Evolutionary conservation across 2,888 invertebrate species (phyloP).

Genomic region (Tigriopus californicus): DNA sequence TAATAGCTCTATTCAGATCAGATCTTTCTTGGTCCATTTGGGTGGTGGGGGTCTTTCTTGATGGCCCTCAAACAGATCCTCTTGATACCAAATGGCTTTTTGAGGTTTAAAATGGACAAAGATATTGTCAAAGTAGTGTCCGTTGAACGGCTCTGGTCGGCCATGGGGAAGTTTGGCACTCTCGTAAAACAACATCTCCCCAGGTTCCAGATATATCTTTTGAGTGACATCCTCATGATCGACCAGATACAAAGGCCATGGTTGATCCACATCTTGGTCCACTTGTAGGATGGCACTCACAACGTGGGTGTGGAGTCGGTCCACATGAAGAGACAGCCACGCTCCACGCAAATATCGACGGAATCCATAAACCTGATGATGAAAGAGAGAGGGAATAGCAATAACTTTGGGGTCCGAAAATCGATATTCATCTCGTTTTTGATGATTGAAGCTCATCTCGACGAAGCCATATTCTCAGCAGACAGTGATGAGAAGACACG

Average conservation of each 20-base stretch:
- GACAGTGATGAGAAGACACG: too few species aligned
- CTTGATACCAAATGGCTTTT: background rate
- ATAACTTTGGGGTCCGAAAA: too few species aligned
- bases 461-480: too few species aligned
- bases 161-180: constrained; percentile 1
- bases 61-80: too few species aligned
- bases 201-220: background rate
- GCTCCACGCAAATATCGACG: background rate
- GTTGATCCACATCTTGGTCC: background rate
- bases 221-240: background rate
- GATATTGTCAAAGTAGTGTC: constrained; percentile 2
- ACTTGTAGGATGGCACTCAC: background rate
- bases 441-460: too few species aligned
- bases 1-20: too few species aligned
- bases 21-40: too few species aligned
- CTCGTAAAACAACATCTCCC: constrained; percentile 5
- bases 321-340: background rate
- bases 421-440: too few species aligned
- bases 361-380: background rate
- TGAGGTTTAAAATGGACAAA: constrained; percentile 4
- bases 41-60: too few species aligned
- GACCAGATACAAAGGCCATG: background rate
- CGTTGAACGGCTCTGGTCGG: background rate
- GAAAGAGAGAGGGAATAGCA: background rate
- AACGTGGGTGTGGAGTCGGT: background rate